Evolutionary conservation across 2,113 vertebrate genomes (phyloP).

Genomic region (Pygoscelis adeliae): DNA sequence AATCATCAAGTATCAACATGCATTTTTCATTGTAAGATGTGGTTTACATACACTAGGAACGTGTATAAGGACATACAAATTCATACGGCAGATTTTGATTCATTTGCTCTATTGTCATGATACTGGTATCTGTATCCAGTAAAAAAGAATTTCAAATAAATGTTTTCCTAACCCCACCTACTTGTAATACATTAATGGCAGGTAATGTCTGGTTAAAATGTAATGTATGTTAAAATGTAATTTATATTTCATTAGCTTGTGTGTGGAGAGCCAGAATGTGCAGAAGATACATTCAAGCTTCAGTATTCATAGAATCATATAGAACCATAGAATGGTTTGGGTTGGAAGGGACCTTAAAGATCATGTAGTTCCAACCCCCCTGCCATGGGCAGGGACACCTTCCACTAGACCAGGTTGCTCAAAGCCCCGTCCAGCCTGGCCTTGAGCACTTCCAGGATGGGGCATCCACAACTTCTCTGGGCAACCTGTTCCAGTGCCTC

Average conservation of each 20-base stretch:
- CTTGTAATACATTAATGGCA: not conserved
- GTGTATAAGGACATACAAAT: not conserved
- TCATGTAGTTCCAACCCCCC: too few species aligned
- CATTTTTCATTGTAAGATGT: not conserved
- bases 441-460: too few species aligned
- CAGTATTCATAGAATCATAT: too few species aligned
- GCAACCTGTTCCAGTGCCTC: too few species aligned
- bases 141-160: not conserved
- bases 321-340: too few species aligned
- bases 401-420: too few species aligned
- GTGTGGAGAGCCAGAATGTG: not conserved
- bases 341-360: too few species aligned
- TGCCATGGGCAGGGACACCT: too few species aligned
- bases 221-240: not conserved
- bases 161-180: not conserved
- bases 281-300: not conserved
- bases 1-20: constrained; percentile 27
- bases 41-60: not conserved
- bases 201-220: not conserved
- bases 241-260: not conserved
- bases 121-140: not conserved
- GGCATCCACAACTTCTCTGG: too few species aligned
- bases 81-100: not conserved
- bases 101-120: not conserved
- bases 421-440: too few species aligned